phyloP scores from a whole-genome alignment of 2,888 invertebrate species.

The Lumbricus terrestris region DNA sequence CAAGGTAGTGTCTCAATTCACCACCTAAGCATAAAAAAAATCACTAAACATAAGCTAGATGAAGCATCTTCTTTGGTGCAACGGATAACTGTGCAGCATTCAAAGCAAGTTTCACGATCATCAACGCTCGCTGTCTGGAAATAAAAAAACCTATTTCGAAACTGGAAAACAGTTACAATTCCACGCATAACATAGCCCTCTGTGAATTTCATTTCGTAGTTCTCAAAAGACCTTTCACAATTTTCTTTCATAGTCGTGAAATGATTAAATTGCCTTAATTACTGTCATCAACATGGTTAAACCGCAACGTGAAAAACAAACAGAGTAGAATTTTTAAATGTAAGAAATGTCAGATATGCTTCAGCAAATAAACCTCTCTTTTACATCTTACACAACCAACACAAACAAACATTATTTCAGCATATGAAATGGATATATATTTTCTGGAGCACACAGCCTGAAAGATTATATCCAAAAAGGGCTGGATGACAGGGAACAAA shows the following conservation, averaged over 20 bases:
- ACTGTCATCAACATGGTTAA: not conserved
- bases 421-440: too few species aligned
- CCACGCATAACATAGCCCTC: not conserved
- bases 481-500: not conserved
- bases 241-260: not conserved
- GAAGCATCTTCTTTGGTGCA: not conserved
- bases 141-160: not conserved
- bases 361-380: not conserved
- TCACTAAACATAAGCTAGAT: not conserved
- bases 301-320: not conserved
- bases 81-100: not conserved
- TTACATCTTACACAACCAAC: not conserved
- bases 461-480: not conserved
- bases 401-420: not conserved
- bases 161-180: not conserved
- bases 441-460: not conserved
- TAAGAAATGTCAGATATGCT: not conserved
- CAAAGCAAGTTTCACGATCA: not conserved
- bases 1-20: not conserved
- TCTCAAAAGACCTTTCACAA: too few species aligned
- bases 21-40: not conserved
- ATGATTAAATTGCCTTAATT: constrained; percentile 3
- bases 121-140: not conserved
- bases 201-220: too few species aligned
- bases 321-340: not conserved